Evolutionary conservation across 2,113 vertebrate species (phyloP), one percentile per base, ranked within the genome.

Genomic region (Rhinoderma darwinii): DNA sequence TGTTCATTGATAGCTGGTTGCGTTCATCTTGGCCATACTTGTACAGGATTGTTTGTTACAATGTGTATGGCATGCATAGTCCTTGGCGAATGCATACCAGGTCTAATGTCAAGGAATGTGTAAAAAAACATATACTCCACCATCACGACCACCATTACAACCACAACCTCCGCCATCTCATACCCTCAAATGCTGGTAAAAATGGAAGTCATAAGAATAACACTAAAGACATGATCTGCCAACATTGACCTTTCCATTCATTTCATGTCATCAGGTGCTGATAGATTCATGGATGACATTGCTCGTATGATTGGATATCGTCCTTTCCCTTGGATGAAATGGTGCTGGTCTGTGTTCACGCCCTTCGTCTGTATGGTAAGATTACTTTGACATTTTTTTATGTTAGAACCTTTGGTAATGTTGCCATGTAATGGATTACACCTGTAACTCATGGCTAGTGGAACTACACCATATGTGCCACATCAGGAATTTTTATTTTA

Each of bases 261-360:
- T 82, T 18, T 47, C 17, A 7, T n/a, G 5, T 35, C 18, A 17
- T 22, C 90, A 96, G 95, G 95, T 88, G 95, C 94, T 83, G 95
- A 96, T 90, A 93, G 93, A 80, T 96, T 96, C 90, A 96, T 96
- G 95, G 95, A 96, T 20, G 95, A 96, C 17, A 89, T 96, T 1
- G 95, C 95, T 41, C 94, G 94, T 88, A 96, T 96, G 95, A 96
- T 96, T 75, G 95, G 95, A 61, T 96, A 96, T 89, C 91, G 94
- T 76, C 95, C 95, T 0, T 92, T 95, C 86, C 94, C 94, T 68
- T 95, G 93, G 93, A 95, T 96, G 89, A 96, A 96, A 93, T 96
- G 95, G 95, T 96, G 95, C 92, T 96, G 95, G 95, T 94, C 93
- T 56, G 91, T 95, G 78, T 92, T 96, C 25, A 96, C 95, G 17